A percentile compares a stretch with the other conserved stretches of the same genome.
Conservation (phyloP, 2,888 invertebrate species). For the Epirrita christyi region DNA sequence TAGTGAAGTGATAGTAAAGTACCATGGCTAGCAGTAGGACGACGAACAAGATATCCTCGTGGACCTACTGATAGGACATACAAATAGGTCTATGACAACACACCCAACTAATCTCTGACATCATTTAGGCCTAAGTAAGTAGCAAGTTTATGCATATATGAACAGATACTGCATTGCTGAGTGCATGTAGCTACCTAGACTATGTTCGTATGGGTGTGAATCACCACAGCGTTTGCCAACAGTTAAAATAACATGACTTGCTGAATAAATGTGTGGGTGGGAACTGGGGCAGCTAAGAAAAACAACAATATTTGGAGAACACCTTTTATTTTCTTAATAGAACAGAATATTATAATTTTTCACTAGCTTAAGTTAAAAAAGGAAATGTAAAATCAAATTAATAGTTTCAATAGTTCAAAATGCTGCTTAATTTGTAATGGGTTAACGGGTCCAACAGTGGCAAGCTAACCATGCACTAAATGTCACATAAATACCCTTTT, state of each 20-base stretch:
- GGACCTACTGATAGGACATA: too few species aligned
- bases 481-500: slow-evolving; percentile 54
- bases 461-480: slow-evolving; percentile 36
- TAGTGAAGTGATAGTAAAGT: too few species aligned
- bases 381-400: slow-evolving; percentile 65
- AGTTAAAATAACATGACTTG: slow-evolving; percentile 72
- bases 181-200: neutral
- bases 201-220: neutral
- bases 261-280: slow-evolving; percentile 57
- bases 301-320: slow-evolving; percentile 72
- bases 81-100: too few species aligned
- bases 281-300: slow-evolving; percentile 48
- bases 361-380: slow-evolving; percentile 78
- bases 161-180: neutral
- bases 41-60: too few species aligned
- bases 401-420: slow-evolving; percentile 60
- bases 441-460: slow-evolving; percentile 38
- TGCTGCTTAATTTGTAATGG: slow-evolving; percentile 54
- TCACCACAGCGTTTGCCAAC: slow-evolving; percentile 56
- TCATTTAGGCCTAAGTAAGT: too few species aligned
- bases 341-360: slow-evolving; percentile 82
- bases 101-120: too few species aligned
- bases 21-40: too few species aligned
- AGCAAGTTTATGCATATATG: too few species aligned
- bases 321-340: slow-evolving; percentile 80